Evolutionary conservation across 2,113 vertebrate species (phyloP).

Genomic region (Thomomys bottae): DNA sequence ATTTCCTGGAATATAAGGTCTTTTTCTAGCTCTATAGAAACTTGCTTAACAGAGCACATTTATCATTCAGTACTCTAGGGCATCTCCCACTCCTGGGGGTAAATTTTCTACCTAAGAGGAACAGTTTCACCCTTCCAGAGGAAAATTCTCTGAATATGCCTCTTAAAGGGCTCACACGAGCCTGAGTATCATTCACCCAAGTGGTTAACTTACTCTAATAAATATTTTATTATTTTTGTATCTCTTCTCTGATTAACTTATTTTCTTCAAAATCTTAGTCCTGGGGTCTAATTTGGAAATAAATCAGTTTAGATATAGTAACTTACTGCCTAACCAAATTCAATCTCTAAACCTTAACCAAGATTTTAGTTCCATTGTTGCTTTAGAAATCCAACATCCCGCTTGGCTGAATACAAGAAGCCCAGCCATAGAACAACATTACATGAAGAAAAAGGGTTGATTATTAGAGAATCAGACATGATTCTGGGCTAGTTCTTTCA

Average conservation of each 20-base stretch:
- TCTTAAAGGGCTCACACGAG: neutral
- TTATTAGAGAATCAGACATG: too few species aligned
- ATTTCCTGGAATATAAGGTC: neutral
- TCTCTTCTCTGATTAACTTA: neutral
- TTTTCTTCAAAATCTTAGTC: neutral
- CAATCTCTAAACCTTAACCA: neutral
- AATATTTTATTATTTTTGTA: neutral
- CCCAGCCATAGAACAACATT: neutral
- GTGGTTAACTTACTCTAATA: neutral
- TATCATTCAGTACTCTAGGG: neutral
- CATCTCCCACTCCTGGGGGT: neutral
- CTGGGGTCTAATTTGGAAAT: neutral
- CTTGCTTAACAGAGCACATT: neutral
- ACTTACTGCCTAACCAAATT: neutral
- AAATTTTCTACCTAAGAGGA: neutral
- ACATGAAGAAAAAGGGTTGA: constrained; percentile 10
- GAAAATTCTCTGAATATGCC: neutral
- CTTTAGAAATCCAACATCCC: neutral
- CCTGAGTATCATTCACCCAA: neutral
- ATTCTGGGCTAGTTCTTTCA: too few species aligned
- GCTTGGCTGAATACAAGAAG: neutral
- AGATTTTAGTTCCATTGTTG: neutral
- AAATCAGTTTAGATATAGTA: neutral
- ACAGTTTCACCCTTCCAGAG: neutral
- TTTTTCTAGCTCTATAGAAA: neutral